Evolutionary conservation across 2,113 vertebrate genomes (phyloP).

Genomic region (Nannobrachium achirus): DNA sequence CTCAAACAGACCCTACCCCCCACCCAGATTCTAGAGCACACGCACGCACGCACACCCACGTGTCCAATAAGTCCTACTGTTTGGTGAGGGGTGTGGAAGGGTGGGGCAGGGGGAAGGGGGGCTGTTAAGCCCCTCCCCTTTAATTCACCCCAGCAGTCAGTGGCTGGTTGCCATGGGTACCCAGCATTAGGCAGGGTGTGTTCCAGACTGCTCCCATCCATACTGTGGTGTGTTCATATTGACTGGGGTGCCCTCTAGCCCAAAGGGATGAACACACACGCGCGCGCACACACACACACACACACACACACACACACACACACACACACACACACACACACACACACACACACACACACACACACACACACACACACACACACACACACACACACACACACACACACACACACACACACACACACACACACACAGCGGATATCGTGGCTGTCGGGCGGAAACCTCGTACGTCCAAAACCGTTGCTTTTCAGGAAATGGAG

Average conservation of each 20-base stretch:
- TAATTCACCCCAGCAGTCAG: conserved; percentile 6
- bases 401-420: conserved; percentile 6
- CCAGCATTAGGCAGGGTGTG: conserved; percentile 33
- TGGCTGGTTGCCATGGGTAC: conserved; percentile 51
- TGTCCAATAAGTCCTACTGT: conserved; percentile 15
- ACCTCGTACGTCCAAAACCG: too few relatives aligned
- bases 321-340: conserved; percentile 10
- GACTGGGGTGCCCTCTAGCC: conserved; percentile 51
- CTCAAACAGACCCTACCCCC: conserved; percentile 43
- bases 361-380: conserved; percentile 8
- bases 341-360: conserved; percentile 2
- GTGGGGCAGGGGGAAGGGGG: conserved; percentile 10
- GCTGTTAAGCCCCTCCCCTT: neutral
- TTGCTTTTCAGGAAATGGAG: too few relatives aligned
- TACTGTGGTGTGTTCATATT: conserved; percentile 42
- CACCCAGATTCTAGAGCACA: conserved; percentile 29
- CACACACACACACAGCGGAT: conserved; percentile 19
- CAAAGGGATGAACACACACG: conserved; percentile 32
- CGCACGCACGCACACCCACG: conserved; percentile 4
- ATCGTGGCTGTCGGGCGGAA: neutral
- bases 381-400: conserved; percentile 5
- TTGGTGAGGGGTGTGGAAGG: conserved; percentile 11
- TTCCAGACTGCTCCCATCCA: neutral
- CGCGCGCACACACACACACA: neutral
- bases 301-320: conserved; percentile 3